Percentiles rank a stretch among this genome's conserved stretches.
Conservation (phyloP, 2,113 vertebrate genomes). For the Puntigrus tetrazona region DNA sequence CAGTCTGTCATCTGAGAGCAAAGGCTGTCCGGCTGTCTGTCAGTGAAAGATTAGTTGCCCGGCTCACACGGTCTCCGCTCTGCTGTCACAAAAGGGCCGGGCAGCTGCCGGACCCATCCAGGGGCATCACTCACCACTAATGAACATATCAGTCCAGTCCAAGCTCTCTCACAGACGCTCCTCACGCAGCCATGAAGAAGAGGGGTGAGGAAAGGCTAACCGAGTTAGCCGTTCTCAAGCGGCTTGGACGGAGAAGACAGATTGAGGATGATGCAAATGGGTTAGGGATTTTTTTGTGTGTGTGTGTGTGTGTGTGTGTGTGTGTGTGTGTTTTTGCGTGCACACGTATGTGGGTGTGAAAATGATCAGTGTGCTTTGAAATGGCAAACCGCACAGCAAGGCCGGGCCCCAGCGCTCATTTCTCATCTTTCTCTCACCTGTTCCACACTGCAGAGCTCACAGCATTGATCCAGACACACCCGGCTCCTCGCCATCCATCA, state of each 20-base stretch:
- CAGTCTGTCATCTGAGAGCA: slow-evolving; percentile 45
- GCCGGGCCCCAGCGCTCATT: slow-evolving; percentile 51
- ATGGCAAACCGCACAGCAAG: slow-evolving; percentile 48
- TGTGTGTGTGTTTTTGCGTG: background rate
- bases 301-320: background rate
- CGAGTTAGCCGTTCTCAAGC: slow-evolving; percentile 54
- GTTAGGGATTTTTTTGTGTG: background rate
- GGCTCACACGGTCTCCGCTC: slow-evolving; percentile 40
- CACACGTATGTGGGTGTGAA: background rate
- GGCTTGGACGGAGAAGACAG: slow-evolving; percentile 29
- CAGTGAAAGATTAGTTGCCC: slow-evolving; percentile 51
- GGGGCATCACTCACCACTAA: slow-evolving; percentile 64
- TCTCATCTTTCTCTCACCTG: slow-evolving; percentile 60
- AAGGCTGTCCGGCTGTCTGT: slow-evolving; percentile 55
- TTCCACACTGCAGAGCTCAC: slow-evolving; percentile 58
- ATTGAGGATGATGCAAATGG: slow-evolving; percentile 36
- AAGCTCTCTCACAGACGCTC: slow-evolving; percentile 46
- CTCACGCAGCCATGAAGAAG: slow-evolving; percentile 35
- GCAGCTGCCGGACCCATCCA: slow-evolving; percentile 55
- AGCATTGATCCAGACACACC: slow-evolving; percentile 64
- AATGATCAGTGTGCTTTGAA: slow-evolving; percentile 45
- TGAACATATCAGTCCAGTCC: slow-evolving; percentile 73
- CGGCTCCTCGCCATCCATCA: slow-evolving; percentile 58
- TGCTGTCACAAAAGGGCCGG: slow-evolving; percentile 47
- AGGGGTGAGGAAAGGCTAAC: slow-evolving; percentile 51